Evolutionary conservation across 2,113 vertebrate genomes (phyloP).

Genomic region (Crotalus helleri): DNA sequence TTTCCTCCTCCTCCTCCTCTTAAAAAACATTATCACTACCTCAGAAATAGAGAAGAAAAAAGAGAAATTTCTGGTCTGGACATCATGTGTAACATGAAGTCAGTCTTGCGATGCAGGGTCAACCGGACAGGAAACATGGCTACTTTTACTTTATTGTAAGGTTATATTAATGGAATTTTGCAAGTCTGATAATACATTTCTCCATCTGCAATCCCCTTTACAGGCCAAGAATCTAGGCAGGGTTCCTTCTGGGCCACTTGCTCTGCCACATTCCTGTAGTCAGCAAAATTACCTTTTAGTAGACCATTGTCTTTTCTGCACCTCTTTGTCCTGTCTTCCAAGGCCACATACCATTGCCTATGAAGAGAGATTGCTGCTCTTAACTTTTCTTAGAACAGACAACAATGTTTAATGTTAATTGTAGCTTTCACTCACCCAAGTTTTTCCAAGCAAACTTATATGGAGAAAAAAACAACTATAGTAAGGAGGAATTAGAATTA

Average conservation of each 20-base stretch:
- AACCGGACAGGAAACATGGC: not conserved
- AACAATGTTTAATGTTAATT: not conserved
- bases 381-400: not conserved
- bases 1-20: no score
- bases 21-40: not conserved
- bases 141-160: not conserved
- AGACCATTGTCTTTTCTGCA: not conserved
- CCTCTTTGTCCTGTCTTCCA: not conserved
- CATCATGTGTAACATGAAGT: not conserved
- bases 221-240: not conserved
- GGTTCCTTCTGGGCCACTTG: not conserved
- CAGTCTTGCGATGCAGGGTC: not conserved
- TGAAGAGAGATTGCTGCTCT: not conserved
- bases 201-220: not conserved
- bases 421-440: not conserved
- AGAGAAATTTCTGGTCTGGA: not conserved
- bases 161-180: no score
- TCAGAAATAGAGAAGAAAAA: not conserved
- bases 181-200: no score
- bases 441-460: not conserved
- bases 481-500: not conserved
- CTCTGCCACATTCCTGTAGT: not conserved
- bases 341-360: not conserved
- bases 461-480: not conserved
- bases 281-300: no score